Conservation (phyloP, 2,797 vertebrate species). For the Xiphorhynchus erythropygius region DNA sequence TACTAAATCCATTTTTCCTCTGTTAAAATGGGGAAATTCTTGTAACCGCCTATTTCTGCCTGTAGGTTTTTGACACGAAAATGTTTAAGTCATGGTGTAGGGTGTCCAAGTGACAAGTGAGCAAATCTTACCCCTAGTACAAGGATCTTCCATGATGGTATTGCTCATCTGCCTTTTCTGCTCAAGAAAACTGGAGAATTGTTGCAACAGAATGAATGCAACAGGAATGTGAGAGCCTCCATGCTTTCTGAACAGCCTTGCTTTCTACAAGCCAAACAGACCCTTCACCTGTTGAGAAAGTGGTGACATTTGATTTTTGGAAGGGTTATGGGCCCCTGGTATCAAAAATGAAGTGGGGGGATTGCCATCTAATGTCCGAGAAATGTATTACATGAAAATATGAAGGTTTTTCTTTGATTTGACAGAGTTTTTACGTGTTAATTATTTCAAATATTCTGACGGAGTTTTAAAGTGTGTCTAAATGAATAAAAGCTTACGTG, state of each 20-base stretch:
- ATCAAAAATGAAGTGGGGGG: conserved; percentile 62
- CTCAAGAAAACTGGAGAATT: neutral
- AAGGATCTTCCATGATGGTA: neutral
- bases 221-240: neutral
- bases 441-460: conserved; percentile 27
- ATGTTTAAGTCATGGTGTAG: neutral
- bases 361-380: conserved; percentile 72
- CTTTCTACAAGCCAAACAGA: neutral
- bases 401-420: conserved; percentile 52
- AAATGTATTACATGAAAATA: conserved; percentile 69
- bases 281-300: neutral
- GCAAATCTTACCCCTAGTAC: neutral
- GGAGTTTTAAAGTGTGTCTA: conserved; percentile 19
- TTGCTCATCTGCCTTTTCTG: neutral
- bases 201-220: neutral
- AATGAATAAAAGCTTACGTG: conserved; percentile 7
- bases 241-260: neutral
- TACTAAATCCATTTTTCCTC: neutral
- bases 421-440: conserved; percentile 21
- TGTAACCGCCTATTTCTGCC: neutral
- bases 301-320: neutral
- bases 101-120: neutral
- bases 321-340: neutral
- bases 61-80: neutral
- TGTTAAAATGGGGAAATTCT: neutral